A percentile compares a stretch with the other conserved stretches of the same genome.
Conservation (phyloP, 1,140 invertebrate genomes). For the Rhagoletis pomonella region DNA sequence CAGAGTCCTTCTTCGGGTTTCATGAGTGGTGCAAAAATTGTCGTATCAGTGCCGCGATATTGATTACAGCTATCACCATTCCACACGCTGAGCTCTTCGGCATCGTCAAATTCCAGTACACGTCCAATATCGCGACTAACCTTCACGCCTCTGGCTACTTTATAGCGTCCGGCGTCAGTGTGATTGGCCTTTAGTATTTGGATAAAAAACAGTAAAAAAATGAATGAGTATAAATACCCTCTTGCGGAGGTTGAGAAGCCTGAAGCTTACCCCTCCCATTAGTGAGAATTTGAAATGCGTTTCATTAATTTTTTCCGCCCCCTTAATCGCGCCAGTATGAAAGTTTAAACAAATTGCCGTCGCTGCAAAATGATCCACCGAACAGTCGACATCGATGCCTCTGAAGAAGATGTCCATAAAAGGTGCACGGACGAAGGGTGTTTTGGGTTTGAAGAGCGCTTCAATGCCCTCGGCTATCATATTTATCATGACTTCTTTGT, state of each 20-base stretch:
- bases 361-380: constrained; percentile 80
- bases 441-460: constrained; percentile 79
- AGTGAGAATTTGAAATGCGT: constrained; percentile 81
- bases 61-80: constrained; percentile 79
- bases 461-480: constrained; percentile 76
- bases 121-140: constrained; percentile 80
- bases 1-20: constrained; percentile 77
- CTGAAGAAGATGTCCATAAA: constrained; percentile 81
- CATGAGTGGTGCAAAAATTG: constrained; percentile 83
- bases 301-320: constrained; percentile 75
- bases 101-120: constrained; percentile 78
- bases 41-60: constrained; percentile 84
- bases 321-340: constrained; percentile 76
- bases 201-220: neutral
- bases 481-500: constrained; percentile 77
- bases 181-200: constrained; percentile 59
- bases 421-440: constrained; percentile 78
- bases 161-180: constrained; percentile 71
- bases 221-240: neutral
- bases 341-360: constrained; percentile 80
- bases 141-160: constrained; percentile 80
- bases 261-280: constrained; percentile 78
- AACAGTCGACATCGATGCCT: constrained; percentile 81
- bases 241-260: neutral
- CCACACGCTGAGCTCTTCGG: constrained; percentile 77